Evolutionary conservation across 2,888 invertebrate species (phyloP).

Genomic region (Drosophila villosipedis): DNA sequence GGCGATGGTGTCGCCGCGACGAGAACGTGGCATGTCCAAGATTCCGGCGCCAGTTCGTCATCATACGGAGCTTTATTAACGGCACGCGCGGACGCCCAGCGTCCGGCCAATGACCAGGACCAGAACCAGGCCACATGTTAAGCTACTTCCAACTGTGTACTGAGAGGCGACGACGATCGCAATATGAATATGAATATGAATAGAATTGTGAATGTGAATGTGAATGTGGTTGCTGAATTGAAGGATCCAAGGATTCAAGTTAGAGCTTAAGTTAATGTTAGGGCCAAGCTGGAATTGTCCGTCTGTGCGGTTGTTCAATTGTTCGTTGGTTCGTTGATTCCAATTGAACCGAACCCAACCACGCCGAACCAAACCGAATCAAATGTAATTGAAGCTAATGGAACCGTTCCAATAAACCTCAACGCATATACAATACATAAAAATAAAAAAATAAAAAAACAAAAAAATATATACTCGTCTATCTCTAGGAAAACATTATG

Average conservation of each 20-base stretch:
- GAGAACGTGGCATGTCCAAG: slow-evolving; percentile 84
- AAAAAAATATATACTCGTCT: slow-evolving; percentile 9
- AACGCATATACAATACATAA: slow-evolving; percentile 21
- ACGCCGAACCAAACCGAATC: slow-evolving; percentile 35
- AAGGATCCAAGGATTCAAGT: background rate
- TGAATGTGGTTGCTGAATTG: slow-evolving; percentile 3
- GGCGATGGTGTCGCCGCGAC: slow-evolving; percentile 79
- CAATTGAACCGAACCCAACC: slow-evolving; percentile 18
- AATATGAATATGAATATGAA: slow-evolving; percentile 6
- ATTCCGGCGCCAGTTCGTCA: slow-evolving; percentile 85
- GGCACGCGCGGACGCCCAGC: slow-evolving; percentile 70
- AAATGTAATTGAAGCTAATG: slow-evolving; percentile 28
- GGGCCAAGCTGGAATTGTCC: slow-evolving; percentile 66
- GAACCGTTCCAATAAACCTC: slow-evolving; percentile 59
- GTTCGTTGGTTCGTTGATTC: background rate
- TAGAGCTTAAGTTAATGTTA: slow-evolving; percentile 54
- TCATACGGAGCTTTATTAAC: slow-evolving; percentile 84
- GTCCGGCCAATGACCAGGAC: slow-evolving; percentile 43
- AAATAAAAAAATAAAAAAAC: background rate
- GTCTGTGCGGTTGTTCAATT: slow-evolving; percentile 32
- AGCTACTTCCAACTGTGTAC: slow-evolving; percentile 58
- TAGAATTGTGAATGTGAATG: slow-evolving; percentile 17
- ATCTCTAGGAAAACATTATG: slow-evolving; percentile 2
- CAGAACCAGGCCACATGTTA: slow-evolving; percentile 36
- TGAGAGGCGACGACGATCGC: slow-evolving; percentile 24